Base-by-base conservation (phyloP, 2,888 invertebrate species). In the Drosophila prostipennis region DNA sequence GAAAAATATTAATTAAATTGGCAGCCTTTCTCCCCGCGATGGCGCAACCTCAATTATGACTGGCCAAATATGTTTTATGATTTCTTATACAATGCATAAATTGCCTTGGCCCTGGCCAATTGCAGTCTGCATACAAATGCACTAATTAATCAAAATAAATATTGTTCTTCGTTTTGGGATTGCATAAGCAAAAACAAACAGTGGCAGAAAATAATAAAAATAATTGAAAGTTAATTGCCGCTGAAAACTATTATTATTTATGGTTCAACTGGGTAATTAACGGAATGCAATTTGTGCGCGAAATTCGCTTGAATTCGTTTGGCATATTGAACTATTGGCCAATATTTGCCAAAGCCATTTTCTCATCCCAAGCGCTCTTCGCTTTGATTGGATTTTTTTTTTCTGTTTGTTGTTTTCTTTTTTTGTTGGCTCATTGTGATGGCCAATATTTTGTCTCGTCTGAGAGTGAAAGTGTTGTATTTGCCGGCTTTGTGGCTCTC, bases 391-490 rank as follows among this genome's bases (percentile, higher is more conserved):
- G 11, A 10, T 40, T 34, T 32, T 32, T 32, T 10, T 2, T 32
- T 32, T 7, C 0, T 19, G 14, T 58, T 63, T 19, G 26, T 36
- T 42, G 34, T n/a, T 51, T 59, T 32, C 29, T 10, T 48, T 53
- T 56, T 55, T 13, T 45, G 68, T 39, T 39, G 46, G 51, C 56
- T 54, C 64, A 64, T 64, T 67, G 65, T 67, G 46, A 52, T 52
- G 46, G 56, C 57, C 70, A 56, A 71, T 39, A 52, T 61, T 72
- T 64, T 54, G 54, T 23, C 40, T 37, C 49, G 54, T 8, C 32
- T 42, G 72, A 82, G 81, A 82, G 81, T 82, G 81, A 82, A 82
- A 82, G 81, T 87, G 51, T 68, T 80, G 81, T 73, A 49, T 70
- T 84, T 54, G 71, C 87, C 79, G 87, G 87, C 71, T 77, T 68